These are phyloP conservation scores for Unio delphinus DNA, from an alignment of 2,888 invertebrate species.

Conservation along the genomic window DNA sequence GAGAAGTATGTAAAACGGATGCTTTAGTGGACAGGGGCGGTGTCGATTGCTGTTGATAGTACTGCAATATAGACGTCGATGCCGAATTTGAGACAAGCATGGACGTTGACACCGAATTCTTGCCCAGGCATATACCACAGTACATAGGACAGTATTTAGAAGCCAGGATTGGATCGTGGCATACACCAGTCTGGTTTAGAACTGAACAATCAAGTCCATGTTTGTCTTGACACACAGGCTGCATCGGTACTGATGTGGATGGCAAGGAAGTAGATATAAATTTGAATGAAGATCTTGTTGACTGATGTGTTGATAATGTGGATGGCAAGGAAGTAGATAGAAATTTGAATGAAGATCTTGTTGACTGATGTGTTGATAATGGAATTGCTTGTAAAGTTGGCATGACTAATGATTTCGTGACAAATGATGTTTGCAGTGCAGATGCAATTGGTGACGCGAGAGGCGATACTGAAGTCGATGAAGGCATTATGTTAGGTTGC, in stretches of 20 bases:
- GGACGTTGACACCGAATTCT: not conserved
- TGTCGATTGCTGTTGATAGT: too few relatives aligned
- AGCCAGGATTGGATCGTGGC: constrained; percentile 5
- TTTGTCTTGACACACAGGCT: constrained; percentile 5
- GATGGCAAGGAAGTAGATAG: too few relatives aligned
- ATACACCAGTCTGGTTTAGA: constrained; percentile 5
- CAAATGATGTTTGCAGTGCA: too few relatives aligned
- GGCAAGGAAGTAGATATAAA: not conserved
- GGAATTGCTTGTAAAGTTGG: too few relatives aligned
- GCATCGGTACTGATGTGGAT: not conserved
- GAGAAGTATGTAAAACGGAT: too few relatives aligned
- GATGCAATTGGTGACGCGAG: not conserved
- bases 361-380: too few relatives aligned
- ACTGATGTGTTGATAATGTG: not conserved
- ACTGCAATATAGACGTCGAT: too few relatives aligned
- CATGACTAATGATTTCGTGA: too few relatives aligned
- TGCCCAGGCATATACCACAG: constrained; percentile 3
- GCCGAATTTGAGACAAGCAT: too few relatives aligned
- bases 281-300: not conserved
- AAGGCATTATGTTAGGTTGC: not conserved
- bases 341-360: too few relatives aligned
- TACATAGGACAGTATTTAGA: constrained; percentile 10
- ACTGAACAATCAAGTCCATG: constrained; percentile 11
- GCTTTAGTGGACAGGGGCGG: too few relatives aligned
- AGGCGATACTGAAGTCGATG: not conserved